These are phyloP conservation scores for Diarsia dahlii DNA, from an alignment of 2,888 invertebrate genomes.

Conservation along the genomic window DNA sequence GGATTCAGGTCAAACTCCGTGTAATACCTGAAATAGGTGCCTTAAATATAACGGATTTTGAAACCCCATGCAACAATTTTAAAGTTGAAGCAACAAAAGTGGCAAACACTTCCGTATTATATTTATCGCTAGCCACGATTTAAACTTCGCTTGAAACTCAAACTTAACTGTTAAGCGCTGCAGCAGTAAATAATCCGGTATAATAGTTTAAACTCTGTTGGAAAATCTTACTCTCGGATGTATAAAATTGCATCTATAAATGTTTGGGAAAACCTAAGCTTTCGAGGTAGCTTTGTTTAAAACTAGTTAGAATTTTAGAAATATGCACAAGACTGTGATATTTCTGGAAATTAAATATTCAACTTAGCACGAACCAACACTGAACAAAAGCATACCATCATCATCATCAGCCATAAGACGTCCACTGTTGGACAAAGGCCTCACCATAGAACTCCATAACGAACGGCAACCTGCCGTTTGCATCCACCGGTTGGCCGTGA, in stretches of 20 bases:
- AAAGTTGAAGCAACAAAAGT: conserved; percentile 12
- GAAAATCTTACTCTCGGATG: conserved; percentile 26
- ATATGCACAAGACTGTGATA: neutral
- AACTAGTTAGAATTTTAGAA: neutral
- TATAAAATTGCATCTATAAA: conserved; percentile 5
- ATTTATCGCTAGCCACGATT: conserved; percentile 43
- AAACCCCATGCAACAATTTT: neutral
- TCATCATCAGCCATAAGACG: no score
- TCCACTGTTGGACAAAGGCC: no score
- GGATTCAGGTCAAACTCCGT: no score
- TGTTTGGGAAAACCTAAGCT: neutral
- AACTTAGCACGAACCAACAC: no score
- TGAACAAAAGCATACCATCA: no score
- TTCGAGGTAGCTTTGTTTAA: neutral
- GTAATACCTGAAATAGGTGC: no score
- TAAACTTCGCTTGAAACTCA: conserved; percentile 44
- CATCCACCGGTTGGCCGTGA: no score
- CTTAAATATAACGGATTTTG: neutral
- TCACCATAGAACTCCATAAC: no score
- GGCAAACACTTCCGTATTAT: conserved; percentile 27
- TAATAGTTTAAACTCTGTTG: conserved; percentile 46
- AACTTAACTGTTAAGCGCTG: conserved; percentile 45
- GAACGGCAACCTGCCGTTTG: no score
- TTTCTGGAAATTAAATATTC: neutral
- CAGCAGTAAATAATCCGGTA: conserved; percentile 48